Evolutionary conservation across 1,140 invertebrate species (phyloP), one percentile per base, ranked within the genome.

Genomic region (Drosophila athabasca): DNA sequence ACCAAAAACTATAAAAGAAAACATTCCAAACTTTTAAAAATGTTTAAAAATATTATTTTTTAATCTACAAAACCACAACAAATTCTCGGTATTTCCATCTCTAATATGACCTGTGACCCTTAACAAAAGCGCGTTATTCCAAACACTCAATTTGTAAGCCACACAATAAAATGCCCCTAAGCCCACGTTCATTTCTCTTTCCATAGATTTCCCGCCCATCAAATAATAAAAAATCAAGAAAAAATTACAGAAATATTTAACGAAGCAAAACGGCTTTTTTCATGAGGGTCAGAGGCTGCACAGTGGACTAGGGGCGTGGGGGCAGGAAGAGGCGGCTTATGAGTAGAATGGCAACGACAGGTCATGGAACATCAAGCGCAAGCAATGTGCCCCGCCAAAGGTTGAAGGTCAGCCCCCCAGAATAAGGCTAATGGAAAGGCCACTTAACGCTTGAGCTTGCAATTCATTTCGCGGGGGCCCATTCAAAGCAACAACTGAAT

Each of bases 161-260:
- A 13, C 39, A 59, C 45, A 75, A 71, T 62, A 52, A 71, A 71
- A 62, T 57, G 53, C 53, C 54, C 49, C 22, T 9, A 35, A 68
- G 71, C 64, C 29, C 59, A 51, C 22, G 15, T 11, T 31, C 24
- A 17, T 19, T n/a, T 9, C n/a, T 7, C 7, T 11, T 6, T 17
- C 6, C 5, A 53, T 31, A 68, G 52, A 35, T 43, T 2, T 11
- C 29, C 1, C 7, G 15, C 41, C 11, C 55, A 35, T 50, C 59
- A 43, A 35, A 53, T 39, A 43, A 50, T 52, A 58, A 58, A 61
- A 2, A 53, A 64, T 24, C n/a, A 35, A 51, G 17, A 72, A 53
- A 70, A 67, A 50, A 66, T 53, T 73, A 70, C 35, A 48, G 46
- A 66, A 67, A 61, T 50, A 50, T 58, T 50, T 35, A 46, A 54